Percentiles rank a stretch among this genome's conserved stretches.
phyloP scores from a whole-genome alignment of 1,140 invertebrate genomes.

The Calosoma granatense region DNA sequence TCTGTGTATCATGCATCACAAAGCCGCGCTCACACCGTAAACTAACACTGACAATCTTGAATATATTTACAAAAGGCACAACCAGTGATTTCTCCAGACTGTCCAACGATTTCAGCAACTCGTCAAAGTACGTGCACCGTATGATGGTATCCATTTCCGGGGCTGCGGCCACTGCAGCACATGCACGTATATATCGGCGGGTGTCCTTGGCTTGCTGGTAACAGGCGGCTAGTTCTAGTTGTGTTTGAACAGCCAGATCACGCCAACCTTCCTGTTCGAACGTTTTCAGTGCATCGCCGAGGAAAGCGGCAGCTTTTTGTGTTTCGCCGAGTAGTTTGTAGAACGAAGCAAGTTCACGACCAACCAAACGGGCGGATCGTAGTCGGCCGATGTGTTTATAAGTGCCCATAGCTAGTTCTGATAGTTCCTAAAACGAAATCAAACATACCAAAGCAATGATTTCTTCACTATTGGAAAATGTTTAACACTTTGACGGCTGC shows the following conservation, averaged over 20 bases:
- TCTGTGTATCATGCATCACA: slow-evolving; percentile 45
- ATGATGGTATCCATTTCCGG: slow-evolving; percentile 60
- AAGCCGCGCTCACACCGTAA: slow-evolving; percentile 36
- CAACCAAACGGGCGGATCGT: slow-evolving; percentile 75
- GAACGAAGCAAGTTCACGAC: slow-evolving; percentile 79
- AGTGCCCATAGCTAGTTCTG: slow-evolving; percentile 91
- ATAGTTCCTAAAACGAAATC: slow-evolving; percentile 60
- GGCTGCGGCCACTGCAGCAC: slow-evolving; percentile 65
- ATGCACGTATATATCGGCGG: slow-evolving; percentile 55
- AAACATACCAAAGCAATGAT: slow-evolving; percentile 13
- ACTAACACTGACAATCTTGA: slow-evolving; percentile 39
- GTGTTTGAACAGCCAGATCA: slow-evolving; percentile 66
- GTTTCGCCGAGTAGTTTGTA: slow-evolving; percentile 80
- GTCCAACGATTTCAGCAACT: slow-evolving; percentile 58
- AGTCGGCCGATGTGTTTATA: slow-evolving; percentile 90
- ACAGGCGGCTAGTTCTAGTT: slow-evolving; percentile 74
- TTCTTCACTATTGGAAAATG: too few relatives aligned
- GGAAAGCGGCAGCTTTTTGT: slow-evolving; percentile 79
- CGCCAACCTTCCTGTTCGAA: slow-evolving; percentile 82
- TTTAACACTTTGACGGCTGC: not conserved
- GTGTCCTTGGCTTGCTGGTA: slow-evolving; percentile 68
- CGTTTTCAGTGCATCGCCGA: slow-evolving; percentile 75
- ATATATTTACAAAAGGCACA: slow-evolving; percentile 35
- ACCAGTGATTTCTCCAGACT: slow-evolving; percentile 34
- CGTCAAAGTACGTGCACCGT: slow-evolving; percentile 63